Conservation (phyloP, 2,797 vertebrate genomes). For the Petrocephalus sullivani region DNA sequence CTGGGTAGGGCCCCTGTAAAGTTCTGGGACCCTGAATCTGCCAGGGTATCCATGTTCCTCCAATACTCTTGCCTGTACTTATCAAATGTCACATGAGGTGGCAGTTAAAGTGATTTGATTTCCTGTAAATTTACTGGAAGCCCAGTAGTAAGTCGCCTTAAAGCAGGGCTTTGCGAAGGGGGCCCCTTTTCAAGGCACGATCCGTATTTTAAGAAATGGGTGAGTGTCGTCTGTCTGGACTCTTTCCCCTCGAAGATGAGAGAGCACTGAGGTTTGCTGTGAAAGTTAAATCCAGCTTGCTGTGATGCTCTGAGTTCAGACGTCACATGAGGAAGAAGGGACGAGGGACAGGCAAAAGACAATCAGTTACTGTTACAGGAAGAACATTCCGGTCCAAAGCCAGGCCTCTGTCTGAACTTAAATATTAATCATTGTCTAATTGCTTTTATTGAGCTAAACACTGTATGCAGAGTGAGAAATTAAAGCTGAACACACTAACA, state of each 20-base stretch:
- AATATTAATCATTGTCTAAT: not conserved
- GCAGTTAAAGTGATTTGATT: not conserved
- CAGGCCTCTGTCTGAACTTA: not conserved
- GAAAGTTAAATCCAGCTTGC: not conserved
- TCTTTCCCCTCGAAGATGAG: not conserved
- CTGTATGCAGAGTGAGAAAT: too few species aligned
- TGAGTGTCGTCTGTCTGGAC: not conserved
- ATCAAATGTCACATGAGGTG: not conserved
- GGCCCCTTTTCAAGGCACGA: not conserved
- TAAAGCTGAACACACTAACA: not conserved
- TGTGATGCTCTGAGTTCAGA: not conserved
- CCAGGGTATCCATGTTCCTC: not conserved
- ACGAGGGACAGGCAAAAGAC: not conserved
- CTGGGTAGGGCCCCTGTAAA: not conserved
- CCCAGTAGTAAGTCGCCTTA: not conserved
- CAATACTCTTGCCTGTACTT: not conserved
- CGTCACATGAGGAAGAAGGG: not conserved
- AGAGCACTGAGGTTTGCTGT: not conserved
- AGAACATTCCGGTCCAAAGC: not conserved
- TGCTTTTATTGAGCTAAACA: not conserved
- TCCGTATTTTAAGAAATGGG: not conserved
- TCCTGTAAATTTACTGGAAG: not conserved
- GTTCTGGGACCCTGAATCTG: not conserved
- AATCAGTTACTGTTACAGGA: not conserved
- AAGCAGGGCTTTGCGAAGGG: not conserved